A percentile compares a stretch with the other conserved stretches of the same genome.
These are phyloP conservation scores for Monarcha castaneiventris DNA, from an alignment of 2,113 vertebrate genomes.

Conservation along the genomic window DNA sequence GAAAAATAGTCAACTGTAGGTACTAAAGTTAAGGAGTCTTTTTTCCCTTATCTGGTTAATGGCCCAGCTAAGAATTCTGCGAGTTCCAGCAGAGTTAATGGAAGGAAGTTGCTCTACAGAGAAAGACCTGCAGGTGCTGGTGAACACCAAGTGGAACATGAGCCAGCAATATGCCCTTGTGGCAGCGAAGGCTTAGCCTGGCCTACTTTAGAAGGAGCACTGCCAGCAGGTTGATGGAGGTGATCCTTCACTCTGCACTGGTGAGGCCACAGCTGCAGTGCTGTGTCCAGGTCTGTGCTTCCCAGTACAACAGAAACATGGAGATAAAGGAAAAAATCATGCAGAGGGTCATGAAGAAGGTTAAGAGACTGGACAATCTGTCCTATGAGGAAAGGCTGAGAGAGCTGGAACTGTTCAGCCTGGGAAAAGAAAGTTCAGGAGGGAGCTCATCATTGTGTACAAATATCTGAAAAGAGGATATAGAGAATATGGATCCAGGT, in stretches of 20 bases:
- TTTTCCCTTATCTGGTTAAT: neutral
- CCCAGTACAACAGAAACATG: neutral
- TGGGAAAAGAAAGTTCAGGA: neutral
- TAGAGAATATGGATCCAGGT: neutral
- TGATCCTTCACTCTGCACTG: neutral
- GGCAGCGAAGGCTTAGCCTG: neutral
- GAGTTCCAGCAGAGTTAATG: neutral
- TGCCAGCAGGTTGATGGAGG: neutral
- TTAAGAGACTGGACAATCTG: neutral
- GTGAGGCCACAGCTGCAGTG: neutral
- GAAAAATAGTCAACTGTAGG: neutral
- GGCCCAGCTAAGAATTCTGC: neutral
- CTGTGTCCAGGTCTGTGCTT: neutral
- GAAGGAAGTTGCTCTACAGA: neutral
- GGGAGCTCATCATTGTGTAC: neutral
- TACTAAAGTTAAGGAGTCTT: neutral
- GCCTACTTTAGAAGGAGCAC: neutral
- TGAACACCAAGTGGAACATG: neutral
- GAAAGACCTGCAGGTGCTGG: neutral
- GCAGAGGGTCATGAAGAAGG: neutral
- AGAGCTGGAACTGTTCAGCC: neutral
- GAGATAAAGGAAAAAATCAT: neutral
- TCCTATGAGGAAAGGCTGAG: neutral
- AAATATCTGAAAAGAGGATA: neutral
- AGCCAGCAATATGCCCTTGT: neutral